A percentile compares a stretch with the other conserved stretches of the same genome.
Evolutionary conservation across 2,113 vertebrate species (phyloP).

Genomic region (Columba janthina): DNA sequence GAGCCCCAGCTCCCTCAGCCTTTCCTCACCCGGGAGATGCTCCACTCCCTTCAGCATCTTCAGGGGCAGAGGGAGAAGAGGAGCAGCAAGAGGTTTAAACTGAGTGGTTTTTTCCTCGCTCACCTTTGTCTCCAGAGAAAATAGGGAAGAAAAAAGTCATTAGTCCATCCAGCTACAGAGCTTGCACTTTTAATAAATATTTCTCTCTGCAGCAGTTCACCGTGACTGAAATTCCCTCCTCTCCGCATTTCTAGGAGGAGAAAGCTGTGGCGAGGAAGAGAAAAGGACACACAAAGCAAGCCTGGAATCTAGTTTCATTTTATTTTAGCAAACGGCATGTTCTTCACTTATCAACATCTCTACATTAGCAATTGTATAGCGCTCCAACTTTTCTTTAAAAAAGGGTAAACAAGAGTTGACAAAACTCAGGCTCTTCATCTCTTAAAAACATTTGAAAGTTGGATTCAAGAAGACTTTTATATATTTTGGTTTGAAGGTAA

Average conservation of each 20-base stretch:
- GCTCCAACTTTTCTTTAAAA: conserved; percentile 73
- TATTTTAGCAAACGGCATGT: conserved; percentile 76
- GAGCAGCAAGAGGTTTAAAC: background rate
- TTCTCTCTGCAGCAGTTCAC: background rate
- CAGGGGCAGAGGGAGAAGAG: background rate
- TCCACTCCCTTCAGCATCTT: no score
- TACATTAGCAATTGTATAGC: conserved; percentile 68
- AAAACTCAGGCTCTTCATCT: conserved; percentile 64
- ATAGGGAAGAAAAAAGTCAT: background rate
- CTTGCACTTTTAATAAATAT: background rate
- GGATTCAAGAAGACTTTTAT: conserved; percentile 55
- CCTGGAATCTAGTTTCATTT: conserved; percentile 75
- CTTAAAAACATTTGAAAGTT: conserved; percentile 70
- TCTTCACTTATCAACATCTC: conserved; percentile 72
- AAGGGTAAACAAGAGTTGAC: conserved; percentile 73
- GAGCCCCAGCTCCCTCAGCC: no score
- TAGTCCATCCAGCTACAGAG: background rate
- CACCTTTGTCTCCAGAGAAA: conserved; percentile 21
- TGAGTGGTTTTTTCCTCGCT: background rate
- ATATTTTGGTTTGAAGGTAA: conserved; percentile 64
- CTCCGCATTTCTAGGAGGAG: background rate
- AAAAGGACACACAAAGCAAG: background rate
- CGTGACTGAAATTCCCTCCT: background rate
- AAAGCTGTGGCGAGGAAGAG: background rate
- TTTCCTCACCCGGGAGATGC: no score